Evolutionary conservation across 2,888 invertebrate genomes (phyloP).

Genomic region (Cacoxenus indagator): DNA sequence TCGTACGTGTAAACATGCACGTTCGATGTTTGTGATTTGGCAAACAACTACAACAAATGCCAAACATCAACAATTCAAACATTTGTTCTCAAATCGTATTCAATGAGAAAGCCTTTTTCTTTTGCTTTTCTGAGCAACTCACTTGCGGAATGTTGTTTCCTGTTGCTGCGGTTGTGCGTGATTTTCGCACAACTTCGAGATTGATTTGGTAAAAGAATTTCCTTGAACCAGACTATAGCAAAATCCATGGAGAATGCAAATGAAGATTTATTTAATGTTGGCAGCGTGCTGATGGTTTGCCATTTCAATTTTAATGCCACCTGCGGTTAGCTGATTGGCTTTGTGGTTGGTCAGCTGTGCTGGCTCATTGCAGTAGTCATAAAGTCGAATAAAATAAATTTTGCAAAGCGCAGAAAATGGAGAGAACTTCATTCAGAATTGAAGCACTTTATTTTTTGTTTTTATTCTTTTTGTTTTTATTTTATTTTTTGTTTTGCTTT

Average conservation of each 20-base stretch:
- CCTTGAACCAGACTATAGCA: background rate
- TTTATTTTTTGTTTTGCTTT: background rate
- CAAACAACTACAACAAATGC: slow-evolving; percentile 5
- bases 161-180: slow-evolving; percentile 56
- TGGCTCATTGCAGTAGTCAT: background rate
- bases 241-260: background rate
- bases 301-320: slow-evolving; percentile 15
- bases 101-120: background rate
- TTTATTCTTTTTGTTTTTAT: background rate
- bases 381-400: background rate
- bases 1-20: slow-evolving; percentile 13
- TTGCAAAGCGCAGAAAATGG: background rate
- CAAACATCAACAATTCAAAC: slow-evolving; percentile 14
- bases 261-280: slow-evolving; percentile 32
- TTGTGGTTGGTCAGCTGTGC: background rate
- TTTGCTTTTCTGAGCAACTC: background rate
- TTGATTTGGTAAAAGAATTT: slow-evolving; percentile 40
- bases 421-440: background rate
- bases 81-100: slow-evolving; percentile 53
- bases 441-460: background rate
- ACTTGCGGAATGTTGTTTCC: slow-evolving; percentile 30
- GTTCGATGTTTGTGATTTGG: slow-evolving; percentile 29
- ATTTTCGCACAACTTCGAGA: slow-evolving; percentile 55
- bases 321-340: slow-evolving; percentile 15
- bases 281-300: slow-evolving; percentile 2